Percentiles rank a stretch among this genome's conserved stretches.
Conservation (phyloP, 2,113 vertebrate species). For the Psilopsiagon aymara region DNA sequence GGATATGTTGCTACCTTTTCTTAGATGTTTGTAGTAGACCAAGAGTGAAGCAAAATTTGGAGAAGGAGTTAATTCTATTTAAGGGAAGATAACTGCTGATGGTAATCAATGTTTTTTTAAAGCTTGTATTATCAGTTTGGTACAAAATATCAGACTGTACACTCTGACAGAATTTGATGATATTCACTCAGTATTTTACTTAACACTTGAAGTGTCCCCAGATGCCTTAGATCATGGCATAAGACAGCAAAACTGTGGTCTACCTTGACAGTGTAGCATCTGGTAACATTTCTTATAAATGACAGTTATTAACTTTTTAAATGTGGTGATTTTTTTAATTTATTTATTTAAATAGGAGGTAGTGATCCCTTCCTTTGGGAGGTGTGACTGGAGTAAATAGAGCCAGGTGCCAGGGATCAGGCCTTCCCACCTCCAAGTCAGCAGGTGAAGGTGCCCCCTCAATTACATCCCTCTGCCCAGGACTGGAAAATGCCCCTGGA, state of each 20-base stretch:
- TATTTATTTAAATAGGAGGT: neutral
- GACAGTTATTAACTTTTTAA: rapidly evolving
- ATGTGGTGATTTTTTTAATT: too few relatives aligned
- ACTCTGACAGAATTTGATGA: neutral
- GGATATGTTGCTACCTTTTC: too few relatives aligned
- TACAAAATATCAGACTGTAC: neutral
- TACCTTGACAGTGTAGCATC: neutral
- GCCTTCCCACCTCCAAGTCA: neutral
- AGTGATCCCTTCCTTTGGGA: neutral
- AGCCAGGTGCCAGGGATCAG: neutral
- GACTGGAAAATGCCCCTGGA: neutral
- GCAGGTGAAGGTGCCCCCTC: neutral
- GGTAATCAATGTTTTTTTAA: neutral
- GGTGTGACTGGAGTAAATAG: neutral
- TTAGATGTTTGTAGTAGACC: neutral
- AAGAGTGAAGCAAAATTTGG: neutral
- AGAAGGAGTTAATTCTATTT: neutral
- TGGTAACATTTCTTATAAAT: neutral
- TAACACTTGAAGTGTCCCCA: neutral
- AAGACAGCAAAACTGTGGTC: neutral
- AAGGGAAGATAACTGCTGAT: neutral
- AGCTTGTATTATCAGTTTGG: neutral
- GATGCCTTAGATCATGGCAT: neutral
- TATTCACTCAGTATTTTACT: neutral
- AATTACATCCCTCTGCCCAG: rapidly evolving